Percentiles rank a stretch among this genome's conserved stretches.
phyloP scores from a whole-genome alignment of 2,888 invertebrate species.

The Tinea pellionella region DNA sequence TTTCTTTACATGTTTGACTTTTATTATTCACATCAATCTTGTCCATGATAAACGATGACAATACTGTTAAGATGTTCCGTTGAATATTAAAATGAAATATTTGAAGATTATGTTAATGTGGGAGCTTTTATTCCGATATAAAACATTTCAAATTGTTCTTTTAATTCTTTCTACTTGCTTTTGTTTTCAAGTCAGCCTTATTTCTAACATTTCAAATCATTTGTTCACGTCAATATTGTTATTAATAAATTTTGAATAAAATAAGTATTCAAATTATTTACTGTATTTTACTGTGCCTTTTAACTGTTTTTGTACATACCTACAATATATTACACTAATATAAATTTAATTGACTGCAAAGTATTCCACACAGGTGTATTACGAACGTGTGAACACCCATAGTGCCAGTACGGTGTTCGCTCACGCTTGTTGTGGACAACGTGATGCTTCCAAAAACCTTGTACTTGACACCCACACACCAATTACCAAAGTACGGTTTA shows the following conservation, averaged over 20 bases:
- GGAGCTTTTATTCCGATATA: not conserved
- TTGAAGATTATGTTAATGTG: not conserved
- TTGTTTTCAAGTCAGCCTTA: not conserved
- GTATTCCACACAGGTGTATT: constrained; percentile 72
- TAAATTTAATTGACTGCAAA: not conserved
- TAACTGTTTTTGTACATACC: too few species aligned
- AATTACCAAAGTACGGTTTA: constrained; percentile 81
- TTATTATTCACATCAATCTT: not conserved
- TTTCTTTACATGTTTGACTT: not conserved
- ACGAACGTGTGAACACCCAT: constrained; percentile 84
- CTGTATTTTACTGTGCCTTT: too few species aligned
- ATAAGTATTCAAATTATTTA: too few species aligned
- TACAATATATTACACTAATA: not conserved
- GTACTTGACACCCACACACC: constrained; percentile 74
- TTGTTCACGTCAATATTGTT: not conserved
- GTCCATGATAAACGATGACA: not conserved
- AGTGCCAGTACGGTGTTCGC: constrained; percentile 82
- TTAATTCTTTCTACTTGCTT: too few species aligned
- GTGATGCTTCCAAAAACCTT: constrained; percentile 80
- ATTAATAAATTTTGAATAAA: too few species aligned
- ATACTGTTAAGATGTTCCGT: not conserved
- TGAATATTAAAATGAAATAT: not conserved
- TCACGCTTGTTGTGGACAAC: constrained; percentile 80
- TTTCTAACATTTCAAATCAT: not conserved
- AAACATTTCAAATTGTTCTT: not conserved